These are phyloP conservation scores for Rhinoptilus africanus DNA, from an alignment of 2,113 vertebrate species.

Conservation along the genomic window DNA sequence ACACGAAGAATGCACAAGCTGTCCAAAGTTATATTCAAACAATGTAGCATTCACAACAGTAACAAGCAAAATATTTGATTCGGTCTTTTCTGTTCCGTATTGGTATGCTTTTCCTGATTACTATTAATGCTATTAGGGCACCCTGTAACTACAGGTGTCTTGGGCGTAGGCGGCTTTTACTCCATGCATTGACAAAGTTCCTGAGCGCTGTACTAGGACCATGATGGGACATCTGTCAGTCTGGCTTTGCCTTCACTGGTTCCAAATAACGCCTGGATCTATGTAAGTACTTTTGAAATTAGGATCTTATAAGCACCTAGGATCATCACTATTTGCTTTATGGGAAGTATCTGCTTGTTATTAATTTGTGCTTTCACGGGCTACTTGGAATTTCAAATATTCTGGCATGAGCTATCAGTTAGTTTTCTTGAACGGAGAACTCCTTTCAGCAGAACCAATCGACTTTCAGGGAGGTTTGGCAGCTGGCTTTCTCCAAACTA, in stretches of 20 bases:
- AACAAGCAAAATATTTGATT: neutral
- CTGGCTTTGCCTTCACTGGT: neutral
- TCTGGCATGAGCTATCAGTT: neutral
- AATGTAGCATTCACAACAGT: neutral
- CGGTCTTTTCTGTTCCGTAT: neutral
- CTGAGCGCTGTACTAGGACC: accelerated
- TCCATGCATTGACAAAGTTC: neutral
- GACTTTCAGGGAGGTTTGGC: neutral
- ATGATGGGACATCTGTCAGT: neutral
- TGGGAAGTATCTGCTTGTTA: neutral
- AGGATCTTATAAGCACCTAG: neutral
- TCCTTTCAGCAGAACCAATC: neutral
- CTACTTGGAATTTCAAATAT: neutral
- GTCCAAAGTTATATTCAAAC: neutral
- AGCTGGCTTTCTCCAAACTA: neutral
- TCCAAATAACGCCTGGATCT: neutral
- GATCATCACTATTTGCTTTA: neutral
- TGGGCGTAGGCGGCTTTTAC: neutral
- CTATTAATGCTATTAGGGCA: neutral
- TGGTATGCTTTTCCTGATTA: neutral
- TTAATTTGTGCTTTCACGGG: neutral
- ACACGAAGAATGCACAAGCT: neutral
- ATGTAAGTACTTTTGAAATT: neutral
- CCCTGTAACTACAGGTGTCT: neutral
- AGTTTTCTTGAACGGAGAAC: neutral